Percentiles rank a stretch among this genome's conserved stretches.
These are phyloP conservation scores for Hippolais icterina DNA, from an alignment of 2,113 vertebrate genomes.

Conservation along the genomic window DNA sequence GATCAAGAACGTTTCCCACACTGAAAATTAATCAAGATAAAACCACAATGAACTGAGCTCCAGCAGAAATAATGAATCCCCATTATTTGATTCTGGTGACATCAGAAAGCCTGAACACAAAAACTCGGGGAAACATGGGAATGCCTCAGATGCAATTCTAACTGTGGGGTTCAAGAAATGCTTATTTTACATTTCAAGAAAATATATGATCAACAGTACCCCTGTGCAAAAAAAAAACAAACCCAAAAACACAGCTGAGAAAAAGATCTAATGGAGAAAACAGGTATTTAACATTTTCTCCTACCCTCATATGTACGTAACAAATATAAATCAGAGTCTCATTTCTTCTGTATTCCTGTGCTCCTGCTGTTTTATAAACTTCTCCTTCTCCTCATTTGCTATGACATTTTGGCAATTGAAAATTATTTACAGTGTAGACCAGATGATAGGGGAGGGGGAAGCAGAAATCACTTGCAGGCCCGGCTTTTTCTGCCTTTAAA, in stretches of 20 bases:
- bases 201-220: background rate
- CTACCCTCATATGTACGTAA: background rate
- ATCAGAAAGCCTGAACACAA: conserved; percentile 32
- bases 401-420: conserved; percentile 37
- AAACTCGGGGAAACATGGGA: background rate
- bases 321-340: conserved; percentile 46
- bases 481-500: conserved; percentile 26
- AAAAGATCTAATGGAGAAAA: conserved; percentile 41
- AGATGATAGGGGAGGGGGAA: background rate
- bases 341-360: conserved; percentile 20
- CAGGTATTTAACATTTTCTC: conserved; percentile 12
- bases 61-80: background rate
- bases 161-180: background rate
- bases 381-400: conserved; percentile 39
- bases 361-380: conserved; percentile 67
- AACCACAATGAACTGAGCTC: background rate
- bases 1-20: conserved; percentile 1
- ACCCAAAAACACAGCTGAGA: background rate
- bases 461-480: conserved; percentile 45
- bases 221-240: conserved; percentile 42
- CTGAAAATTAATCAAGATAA: conserved; percentile 36
- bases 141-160: background rate
- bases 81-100: background rate
- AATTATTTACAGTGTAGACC: conserved; percentile 21
- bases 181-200: background rate